Conservation (phyloP, 2,113 vertebrate genomes). For the Thomomys bottae region DNA sequence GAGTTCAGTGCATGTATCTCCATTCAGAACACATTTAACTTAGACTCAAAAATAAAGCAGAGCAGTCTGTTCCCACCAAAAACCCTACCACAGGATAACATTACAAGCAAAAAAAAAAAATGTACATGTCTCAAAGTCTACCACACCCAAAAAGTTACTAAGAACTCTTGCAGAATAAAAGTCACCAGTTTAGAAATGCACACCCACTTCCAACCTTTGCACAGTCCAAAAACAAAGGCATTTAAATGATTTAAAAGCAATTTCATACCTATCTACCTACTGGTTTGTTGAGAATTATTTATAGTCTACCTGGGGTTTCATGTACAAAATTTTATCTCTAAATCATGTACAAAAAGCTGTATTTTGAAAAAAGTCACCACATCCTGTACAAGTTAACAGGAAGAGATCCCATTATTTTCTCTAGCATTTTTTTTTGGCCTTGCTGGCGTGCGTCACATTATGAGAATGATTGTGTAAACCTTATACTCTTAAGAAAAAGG, state of each 20-base stretch:
- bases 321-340: conserved; percentile 92
- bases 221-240: conserved; percentile 89
- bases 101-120: conserved; percentile 90
- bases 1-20: conserved; percentile 93
- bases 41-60: conserved; percentile 91
- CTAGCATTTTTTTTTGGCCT: conserved; percentile 87
- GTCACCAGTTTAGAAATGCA: conserved; percentile 87
- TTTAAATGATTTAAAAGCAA: conserved; percentile 89
- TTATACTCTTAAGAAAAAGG: conserved; percentile 87
- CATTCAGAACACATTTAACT: conserved; percentile 91
- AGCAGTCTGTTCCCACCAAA: conserved; percentile 85
- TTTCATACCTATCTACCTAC: conserved; percentile 87
- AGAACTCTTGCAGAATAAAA: conserved; percentile 89
- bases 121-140: conserved; percentile 90
- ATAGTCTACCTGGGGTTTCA: conserved; percentile 89
- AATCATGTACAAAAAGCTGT: conserved; percentile 93
- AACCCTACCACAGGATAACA: conserved; percentile 91
- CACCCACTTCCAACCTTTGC: conserved; percentile 90
- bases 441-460: conserved; percentile 90
- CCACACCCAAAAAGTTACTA: conserved; percentile 90
- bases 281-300: conserved; percentile 89
- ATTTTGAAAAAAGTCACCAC: conserved; percentile 91
- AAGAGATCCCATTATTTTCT: conserved; percentile 89
- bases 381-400: conserved; percentile 98
- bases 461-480: conserved; percentile 90